Conservation (phyloP, 2,888 invertebrate species). For the Pheosia gnoma region DNA sequence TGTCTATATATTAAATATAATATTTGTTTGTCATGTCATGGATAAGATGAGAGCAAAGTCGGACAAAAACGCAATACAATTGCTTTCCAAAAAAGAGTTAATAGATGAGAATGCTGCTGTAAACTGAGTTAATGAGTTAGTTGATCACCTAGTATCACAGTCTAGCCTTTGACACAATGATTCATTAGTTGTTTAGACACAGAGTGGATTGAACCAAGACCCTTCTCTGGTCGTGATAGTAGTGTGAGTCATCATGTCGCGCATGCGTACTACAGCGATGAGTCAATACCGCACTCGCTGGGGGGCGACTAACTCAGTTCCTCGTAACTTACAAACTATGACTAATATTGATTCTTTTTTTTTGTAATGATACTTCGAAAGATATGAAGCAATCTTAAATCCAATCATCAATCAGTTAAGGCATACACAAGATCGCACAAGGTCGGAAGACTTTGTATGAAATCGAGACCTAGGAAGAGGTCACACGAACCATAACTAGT, state of each 20-base stretch:
- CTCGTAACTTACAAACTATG: slow-evolving; percentile 39
- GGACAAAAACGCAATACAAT: too few relatives aligned
- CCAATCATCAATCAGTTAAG: too few relatives aligned
- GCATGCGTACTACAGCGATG: slow-evolving; percentile 65
- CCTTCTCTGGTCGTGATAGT: slow-evolving; percentile 14
- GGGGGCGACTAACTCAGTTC: slow-evolving; percentile 42
- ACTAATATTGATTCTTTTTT: slow-evolving; percentile 31
- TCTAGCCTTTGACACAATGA: not conserved
- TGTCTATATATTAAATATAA: too few relatives aligned
- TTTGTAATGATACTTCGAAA: not conserved
- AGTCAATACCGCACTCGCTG: slow-evolving; percentile 52
- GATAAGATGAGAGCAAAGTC: too few relatives aligned
- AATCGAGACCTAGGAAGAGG: too few relatives aligned
- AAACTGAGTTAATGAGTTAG: not conserved
- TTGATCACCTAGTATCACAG: not conserved
- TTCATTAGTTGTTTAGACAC: slow-evolving; percentile 8
- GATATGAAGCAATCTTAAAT: too few relatives aligned
- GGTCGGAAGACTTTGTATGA: too few relatives aligned
- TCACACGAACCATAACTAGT: too few relatives aligned
- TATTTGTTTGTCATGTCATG: too few relatives aligned
- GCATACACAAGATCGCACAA: too few relatives aligned
- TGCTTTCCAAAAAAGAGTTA: too few relatives aligned
- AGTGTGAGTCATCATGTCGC: slow-evolving; percentile 51
- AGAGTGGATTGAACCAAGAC: slow-evolving; percentile 14
- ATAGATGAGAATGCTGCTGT: not conserved